phyloP scores from a whole-genome alignment of 1,140 invertebrate genomes.

The Lasioglossum baleicum region DNA sequence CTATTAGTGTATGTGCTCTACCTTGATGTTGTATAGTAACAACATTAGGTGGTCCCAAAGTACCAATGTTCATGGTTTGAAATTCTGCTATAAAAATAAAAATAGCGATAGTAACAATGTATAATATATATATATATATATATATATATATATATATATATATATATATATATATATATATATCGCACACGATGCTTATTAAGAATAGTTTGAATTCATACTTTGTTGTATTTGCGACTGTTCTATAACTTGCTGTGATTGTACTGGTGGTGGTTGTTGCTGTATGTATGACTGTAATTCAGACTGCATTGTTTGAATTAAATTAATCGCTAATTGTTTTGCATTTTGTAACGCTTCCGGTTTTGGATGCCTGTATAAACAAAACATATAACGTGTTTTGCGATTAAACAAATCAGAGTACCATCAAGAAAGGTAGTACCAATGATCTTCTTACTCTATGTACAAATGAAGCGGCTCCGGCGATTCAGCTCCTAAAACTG shows the following conservation, averaged over 20 bases:
- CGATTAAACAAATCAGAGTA: constrained; percentile 6
- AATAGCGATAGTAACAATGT: constrained; percentile 41
- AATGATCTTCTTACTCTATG: constrained; percentile 82
- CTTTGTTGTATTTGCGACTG: constrained; percentile 74
- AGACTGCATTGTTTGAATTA: constrained; percentile 90
- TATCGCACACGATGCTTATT: constrained; percentile 10
- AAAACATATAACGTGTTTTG: constrained; percentile 37
- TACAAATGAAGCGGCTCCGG: constrained; percentile 90
- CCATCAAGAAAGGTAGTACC: constrained; percentile 7
- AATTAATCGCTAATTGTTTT: constrained; percentile 86
- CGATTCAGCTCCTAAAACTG: constrained; percentile 83
- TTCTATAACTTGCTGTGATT: constrained; percentile 75
- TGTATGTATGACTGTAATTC: constrained; percentile 85
- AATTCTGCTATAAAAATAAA: constrained; percentile 73
- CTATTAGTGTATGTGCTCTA: constrained; percentile 52
- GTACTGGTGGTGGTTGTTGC: constrained; percentile 79
- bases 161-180: too few relatives aligned
- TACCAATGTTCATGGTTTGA: constrained; percentile 79
- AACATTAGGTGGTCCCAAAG: constrained; percentile 77
- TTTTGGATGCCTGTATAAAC: constrained; percentile 83
- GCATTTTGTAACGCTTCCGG: constrained; percentile 86
- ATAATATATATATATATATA: too few relatives aligned
- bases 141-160: too few relatives aligned
- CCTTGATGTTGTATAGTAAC: constrained; percentile 80
- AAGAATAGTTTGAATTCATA: constrained; percentile 50